phyloP scores from a whole-genome alignment of 2,113 vertebrate genomes.

The Rissa tridactyla region DNA sequence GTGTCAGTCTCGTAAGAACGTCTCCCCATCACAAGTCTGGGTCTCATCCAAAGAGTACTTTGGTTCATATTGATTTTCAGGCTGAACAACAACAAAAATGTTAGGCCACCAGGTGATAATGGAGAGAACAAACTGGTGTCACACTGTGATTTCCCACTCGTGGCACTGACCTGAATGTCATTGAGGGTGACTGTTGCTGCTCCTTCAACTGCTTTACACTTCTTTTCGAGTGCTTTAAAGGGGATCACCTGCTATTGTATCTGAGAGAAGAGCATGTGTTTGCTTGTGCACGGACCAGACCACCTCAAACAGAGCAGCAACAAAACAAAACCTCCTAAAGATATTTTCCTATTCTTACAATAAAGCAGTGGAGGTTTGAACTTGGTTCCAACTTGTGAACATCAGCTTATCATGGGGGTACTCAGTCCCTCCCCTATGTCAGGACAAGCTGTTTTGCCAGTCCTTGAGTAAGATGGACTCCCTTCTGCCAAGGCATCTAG shows the following conservation, averaged over 20 bases:
- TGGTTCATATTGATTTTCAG: neutral
- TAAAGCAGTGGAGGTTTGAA: neutral
- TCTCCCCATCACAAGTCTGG: neutral
- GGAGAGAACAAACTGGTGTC: neutral
- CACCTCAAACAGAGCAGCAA: neutral
- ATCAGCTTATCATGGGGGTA: neutral
- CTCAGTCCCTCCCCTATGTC: neutral
- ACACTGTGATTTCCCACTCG: neutral
- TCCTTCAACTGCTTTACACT: neutral
- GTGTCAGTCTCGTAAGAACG: neutral
- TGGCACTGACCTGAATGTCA: neutral
- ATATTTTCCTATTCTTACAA: neutral
- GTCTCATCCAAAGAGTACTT: neutral
- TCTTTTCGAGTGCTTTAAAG: neutral
- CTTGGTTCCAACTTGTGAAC: neutral
- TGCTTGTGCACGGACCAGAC: neutral
- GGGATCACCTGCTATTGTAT: neutral
- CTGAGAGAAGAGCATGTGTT: neutral
- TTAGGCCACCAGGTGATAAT: neutral
- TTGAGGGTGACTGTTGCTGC: neutral
- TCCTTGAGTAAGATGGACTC: neutral
- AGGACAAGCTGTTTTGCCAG: neutral
- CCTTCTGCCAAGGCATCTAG: neutral
- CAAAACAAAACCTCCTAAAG: neutral
- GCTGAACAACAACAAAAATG: neutral